Base-by-base conservation (phyloP, 2,797 vertebrate genomes). In the Botia kubotai region DNA sequence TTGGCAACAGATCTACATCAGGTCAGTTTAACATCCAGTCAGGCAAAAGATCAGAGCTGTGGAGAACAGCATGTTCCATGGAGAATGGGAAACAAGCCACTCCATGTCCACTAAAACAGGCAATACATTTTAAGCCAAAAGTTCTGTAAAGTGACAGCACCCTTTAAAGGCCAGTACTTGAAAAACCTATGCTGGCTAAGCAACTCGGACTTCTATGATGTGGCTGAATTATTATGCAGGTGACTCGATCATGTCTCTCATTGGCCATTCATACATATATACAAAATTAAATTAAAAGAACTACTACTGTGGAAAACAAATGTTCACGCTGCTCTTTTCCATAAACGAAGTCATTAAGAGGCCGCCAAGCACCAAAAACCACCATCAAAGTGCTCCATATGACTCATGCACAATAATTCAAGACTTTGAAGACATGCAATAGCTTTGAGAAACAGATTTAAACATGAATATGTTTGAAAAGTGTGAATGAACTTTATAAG, bases 1-100 rank as follows among this genome's bases (percentile, higher is more conserved):
- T n/a, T 83, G 76, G 76, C 72, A 77, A 65, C 2, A 65, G 17
- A 70, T 21, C 63, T 43, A 2, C 2, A 7, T 65, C 55, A 68
- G 65, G 73, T 80, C 63, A 17, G 62, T 76, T 33, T 53, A 73
- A 79, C 79, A 69, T 83, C 48, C 52, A 78, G 46, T 66, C 57
- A 62, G 76, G 57, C 75, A 62, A 26, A 36, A 63, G 68, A 72
- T 39, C 68, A 23, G 66, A 79, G 48, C 29, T 12, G 3, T 62
- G 33, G 63, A 68, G 71, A 75, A 71, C 7, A 29, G 57, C 46
- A 10, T 55, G 46, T 46, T 14, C 48, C n/a, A 7, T 23, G 60
- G 7, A 60, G 43, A 43, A n/a, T 36, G 26, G 55, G 74, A 79
- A 43, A 39, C 17, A 2, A 71, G 46, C 10, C 69, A 21, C 57